Base-by-base conservation (phyloP, 2,113 vertebrate species). In the Phyllostomus hastatus region DNA sequence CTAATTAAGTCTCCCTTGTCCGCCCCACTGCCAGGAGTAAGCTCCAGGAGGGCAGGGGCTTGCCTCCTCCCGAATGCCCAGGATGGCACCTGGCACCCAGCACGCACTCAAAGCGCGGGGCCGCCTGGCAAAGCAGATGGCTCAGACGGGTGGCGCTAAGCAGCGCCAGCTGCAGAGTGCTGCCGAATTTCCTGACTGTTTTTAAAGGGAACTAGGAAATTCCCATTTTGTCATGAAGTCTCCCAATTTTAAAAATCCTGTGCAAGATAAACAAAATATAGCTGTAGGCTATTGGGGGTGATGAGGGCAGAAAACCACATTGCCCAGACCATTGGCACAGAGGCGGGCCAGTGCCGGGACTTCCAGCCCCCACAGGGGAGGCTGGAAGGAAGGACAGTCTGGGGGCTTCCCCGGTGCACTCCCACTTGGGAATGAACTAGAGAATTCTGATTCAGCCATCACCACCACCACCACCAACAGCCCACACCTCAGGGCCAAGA, bases 201-300 rank as follows among this genome's bases (percentile, higher is more conserved):
- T 90, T 67, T 54, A 92, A 89, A 86, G 80, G 92, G 20, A 95
- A 73, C 10, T 64, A 50, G 43, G 31, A 86, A 81, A 59, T 31
- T 66, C 78, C 38, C 75, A 16, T 17, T 72, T 48, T 76, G 43
- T 38, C 26, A 72, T 82, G 52, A 43, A 91, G 52, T 72, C 41
- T 78, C 78, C 48, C 2, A 9, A 64, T 48, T 86, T 90, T 11
- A 50, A 78, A 76, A 78, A 50, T 50, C 31, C 75, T 50, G 17
- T 50, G 75, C 4, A 2, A 33, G 46, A n/a, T n/a, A n/a, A 50
- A 78, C 46, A 50, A 50, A 33, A 33, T 50, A 78, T 50, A 78
- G 46, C 46, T 78, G 17, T 78, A n/a, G 46, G 75, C 46, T 50
- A 16, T 50, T 46, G 46, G 11, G 7, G 20, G 52, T 38, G 10